Conservation (phyloP, 2,797 vertebrate genomes). For the Acanthurus tractus region DNA sequence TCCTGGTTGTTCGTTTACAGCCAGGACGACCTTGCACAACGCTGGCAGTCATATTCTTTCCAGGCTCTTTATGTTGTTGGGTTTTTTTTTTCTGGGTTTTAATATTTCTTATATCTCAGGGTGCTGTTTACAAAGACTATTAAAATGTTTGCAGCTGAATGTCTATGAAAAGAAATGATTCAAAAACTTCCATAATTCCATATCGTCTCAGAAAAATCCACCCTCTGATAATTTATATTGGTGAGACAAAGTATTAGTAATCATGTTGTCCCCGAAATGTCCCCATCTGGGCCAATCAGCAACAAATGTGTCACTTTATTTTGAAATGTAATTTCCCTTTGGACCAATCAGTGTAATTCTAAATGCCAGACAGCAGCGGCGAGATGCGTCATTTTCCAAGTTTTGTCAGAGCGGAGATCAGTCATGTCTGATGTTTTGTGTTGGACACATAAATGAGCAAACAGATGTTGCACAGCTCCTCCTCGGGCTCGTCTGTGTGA, state of each 20-base stretch:
- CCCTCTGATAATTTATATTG: constrained; percentile 42
- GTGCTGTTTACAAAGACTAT: constrained; percentile 17
- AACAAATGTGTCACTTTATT: constrained; percentile 68
- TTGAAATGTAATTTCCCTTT: constrained; percentile 70
- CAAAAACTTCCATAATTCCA: constrained; percentile 27
- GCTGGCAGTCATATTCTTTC: constrained; percentile 66
- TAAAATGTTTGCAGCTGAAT: constrained; percentile 53
- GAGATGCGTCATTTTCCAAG: constrained; percentile 64
- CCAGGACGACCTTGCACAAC: constrained; percentile 56
- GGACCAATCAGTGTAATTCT: constrained; percentile 65
- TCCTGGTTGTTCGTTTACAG: constrained; percentile 60
- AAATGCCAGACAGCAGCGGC: constrained; percentile 45
- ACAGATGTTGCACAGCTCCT: constrained; percentile 69
- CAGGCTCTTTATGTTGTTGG: constrained; percentile 39
- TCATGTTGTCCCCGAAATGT: constrained; percentile 60
- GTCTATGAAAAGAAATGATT: constrained; percentile 38
- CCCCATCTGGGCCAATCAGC: constrained; percentile 74
- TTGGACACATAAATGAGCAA: constrained; percentile 70
- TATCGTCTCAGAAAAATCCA: constrained; percentile 28
- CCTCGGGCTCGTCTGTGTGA: constrained; percentile 48
- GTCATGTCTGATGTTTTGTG: constrained; percentile 64
- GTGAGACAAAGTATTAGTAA: constrained; percentile 55
- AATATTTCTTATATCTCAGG: constrained; percentile 45
- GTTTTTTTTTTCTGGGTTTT: constrained; percentile 15
- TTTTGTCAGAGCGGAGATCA: constrained; percentile 63